Conservation (phyloP, 2,113 vertebrate species). For the Channa maculata region DNA sequence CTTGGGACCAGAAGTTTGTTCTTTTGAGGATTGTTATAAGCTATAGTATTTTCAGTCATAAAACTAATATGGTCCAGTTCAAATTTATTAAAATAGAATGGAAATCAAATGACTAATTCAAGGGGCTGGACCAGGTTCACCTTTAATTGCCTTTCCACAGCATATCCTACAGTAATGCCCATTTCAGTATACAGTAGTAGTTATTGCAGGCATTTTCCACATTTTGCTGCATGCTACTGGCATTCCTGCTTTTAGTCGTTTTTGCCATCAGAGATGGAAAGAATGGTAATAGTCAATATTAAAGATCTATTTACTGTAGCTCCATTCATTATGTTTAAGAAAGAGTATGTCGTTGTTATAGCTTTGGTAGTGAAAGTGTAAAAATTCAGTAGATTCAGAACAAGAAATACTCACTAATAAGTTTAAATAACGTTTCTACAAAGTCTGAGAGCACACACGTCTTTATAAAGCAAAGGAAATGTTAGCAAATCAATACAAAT, state of each 20-base stretch:
- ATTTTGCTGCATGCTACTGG: constrained; percentile 40
- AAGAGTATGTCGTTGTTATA: background rate
- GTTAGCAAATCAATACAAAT: too few species aligned
- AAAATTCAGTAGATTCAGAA: background rate
- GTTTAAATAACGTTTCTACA: too few species aligned
- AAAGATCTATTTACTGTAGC: background rate
- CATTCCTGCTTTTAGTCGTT: constrained; percentile 7
- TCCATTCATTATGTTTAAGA: background rate
- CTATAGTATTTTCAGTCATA: background rate
- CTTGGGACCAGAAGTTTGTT: background rate
- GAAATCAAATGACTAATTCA: constrained; percentile 21
- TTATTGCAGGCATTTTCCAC: background rate
- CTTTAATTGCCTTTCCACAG: background rate
- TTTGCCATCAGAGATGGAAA: background rate
- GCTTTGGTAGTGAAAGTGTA: background rate
- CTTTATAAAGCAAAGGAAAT: too few species aligned
- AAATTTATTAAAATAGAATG: background rate
- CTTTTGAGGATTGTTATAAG: background rate
- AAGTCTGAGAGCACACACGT: too few species aligned
- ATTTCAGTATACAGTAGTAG: background rate
- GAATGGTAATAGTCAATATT: background rate
- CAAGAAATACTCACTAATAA: background rate
- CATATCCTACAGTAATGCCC: background rate
- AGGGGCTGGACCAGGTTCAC: constrained; percentile 36
- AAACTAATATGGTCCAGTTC: background rate